These are phyloP conservation scores for Macrochelys suwanniensis DNA, from an alignment of 2,797 vertebrate species.

Conservation along the genomic window DNA sequence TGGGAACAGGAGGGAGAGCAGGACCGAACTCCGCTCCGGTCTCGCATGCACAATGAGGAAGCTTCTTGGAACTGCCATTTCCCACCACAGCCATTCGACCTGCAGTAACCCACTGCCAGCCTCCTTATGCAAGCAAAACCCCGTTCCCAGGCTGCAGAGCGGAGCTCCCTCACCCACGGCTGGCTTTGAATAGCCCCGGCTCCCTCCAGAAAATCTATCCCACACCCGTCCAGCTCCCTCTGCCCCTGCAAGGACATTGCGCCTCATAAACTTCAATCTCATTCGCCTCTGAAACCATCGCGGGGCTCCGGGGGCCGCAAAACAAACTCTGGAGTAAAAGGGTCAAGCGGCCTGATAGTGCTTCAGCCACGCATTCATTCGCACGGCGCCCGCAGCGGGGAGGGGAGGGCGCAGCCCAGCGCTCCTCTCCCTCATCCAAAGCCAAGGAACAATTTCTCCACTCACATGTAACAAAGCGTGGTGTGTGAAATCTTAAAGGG, in stretches of 20 bases:
- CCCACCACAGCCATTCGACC: neutral
- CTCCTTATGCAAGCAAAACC: neutral
- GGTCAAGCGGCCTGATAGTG: no score
- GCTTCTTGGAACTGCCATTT: neutral
- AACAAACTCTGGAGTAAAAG: neutral
- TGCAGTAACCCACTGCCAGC: neutral
- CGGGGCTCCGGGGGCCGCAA: neutral
- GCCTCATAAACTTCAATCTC: neutral
- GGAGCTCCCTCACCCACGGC: neutral
- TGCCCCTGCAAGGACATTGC: neutral
- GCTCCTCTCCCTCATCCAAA: neutral
- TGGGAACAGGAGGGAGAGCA: no score
- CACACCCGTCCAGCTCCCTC: neutral
- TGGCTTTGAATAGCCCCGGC: no score
- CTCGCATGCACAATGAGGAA: neutral
- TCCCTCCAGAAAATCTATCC: no score
- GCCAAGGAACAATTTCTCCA: neutral
- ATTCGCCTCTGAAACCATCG: accelerated
- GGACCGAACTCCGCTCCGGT: no score
- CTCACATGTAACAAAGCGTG: neutral
- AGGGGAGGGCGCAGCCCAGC: neutral
- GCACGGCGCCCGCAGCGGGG: neutral
- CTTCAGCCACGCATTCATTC: neutral
- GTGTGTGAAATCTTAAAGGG: neutral
- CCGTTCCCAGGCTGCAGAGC: neutral